These are phyloP conservation scores for Labeo rohita DNA, from an alignment of 2,113 vertebrate genomes.

Conservation along the genomic window DNA sequence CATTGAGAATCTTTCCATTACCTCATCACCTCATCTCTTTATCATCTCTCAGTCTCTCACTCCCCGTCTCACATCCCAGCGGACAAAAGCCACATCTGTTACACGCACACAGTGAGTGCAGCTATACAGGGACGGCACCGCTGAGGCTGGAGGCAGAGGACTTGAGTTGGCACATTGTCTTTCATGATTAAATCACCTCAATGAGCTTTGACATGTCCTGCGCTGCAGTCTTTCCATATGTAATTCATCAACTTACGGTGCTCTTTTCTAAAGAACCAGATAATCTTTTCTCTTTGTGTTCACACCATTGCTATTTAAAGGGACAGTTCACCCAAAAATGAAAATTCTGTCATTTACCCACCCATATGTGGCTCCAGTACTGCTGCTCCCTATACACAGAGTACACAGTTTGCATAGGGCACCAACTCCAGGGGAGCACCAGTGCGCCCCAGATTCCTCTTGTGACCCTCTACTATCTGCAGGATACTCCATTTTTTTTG, in stretches of 20 bases:
- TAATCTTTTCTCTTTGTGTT: neutral
- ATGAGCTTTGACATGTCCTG: conserved; percentile 39
- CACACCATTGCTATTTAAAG: neutral
- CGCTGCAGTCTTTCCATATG: conserved; percentile 20
- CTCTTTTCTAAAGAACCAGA: neutral
- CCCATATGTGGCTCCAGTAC: neutral
- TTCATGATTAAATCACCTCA: conserved; percentile 54
- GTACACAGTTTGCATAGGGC: no score
- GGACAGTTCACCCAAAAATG: neutral
- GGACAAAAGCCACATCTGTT: conserved; percentile 53
- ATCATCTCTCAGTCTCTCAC: neutral
- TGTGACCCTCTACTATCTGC: no score
- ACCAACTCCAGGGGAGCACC: no score
- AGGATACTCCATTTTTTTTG: no score
- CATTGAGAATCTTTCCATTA: conserved; percentile 8
- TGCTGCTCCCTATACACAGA: neutral
- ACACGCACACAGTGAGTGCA: conserved; percentile 21
- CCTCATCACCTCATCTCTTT: conserved; percentile 10
- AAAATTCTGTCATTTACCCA: neutral
- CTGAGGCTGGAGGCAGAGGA: conserved; percentile 43
- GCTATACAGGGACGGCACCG: conserved; percentile 27
- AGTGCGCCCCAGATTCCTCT: no score
- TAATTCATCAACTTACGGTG: conserved; percentile 23
- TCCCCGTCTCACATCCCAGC: conserved; percentile 9
- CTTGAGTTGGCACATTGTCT: conserved; percentile 54